Base-by-base conservation (phyloP, 2,888 invertebrate genomes). In the Cistogaster globosa region DNA sequence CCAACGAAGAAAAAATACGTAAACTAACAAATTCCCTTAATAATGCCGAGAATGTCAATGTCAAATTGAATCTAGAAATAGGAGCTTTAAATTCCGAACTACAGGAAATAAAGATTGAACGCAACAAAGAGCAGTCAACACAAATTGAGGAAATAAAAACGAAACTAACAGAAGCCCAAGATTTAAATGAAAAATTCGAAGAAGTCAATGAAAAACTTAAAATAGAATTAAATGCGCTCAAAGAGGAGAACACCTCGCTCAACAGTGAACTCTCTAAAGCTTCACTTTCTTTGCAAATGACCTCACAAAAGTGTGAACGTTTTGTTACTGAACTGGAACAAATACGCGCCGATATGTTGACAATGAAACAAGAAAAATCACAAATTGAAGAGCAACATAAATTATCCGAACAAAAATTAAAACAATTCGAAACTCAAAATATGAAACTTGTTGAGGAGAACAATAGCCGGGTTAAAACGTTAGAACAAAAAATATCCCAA, bases 11-110 rank as follows among this genome's bases (percentile, higher is more conserved):
- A 14, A 89, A 88, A 71, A 62, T 88, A 26, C 87, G 88, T 0
- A 88, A 89, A 62, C 83, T 91, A 11, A 81, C 86, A 4, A 80
- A 87, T 4, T 87, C 89, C 16, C 62, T 90, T 6, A 81, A 83
- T 22, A 78, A 69, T 2, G 62, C 86, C 1, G 90, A 92, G 58
- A 78, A 88, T n/a, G 75, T 84, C 8, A 89, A 89, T 75, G 88
- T 89, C 6, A 84, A 86, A 26, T 83, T 92, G 11, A 88, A 87
- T 71, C 81, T 88, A 8, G 90, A 92, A 80, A 86, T 91, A 36
- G 90, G 89, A 12, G 89, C 87, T 0, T 87, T 91, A 2, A 91
- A 90, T 51, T 89, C 87, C 0, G 83, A 89, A 26, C 78, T 91
- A 5, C 79, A 87, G 18, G 83, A 87, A 80, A 32, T 68, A 14